phyloP scores from a whole-genome alignment of 2,113 vertebrate species.

The Larimichthys polyactis region DNA sequence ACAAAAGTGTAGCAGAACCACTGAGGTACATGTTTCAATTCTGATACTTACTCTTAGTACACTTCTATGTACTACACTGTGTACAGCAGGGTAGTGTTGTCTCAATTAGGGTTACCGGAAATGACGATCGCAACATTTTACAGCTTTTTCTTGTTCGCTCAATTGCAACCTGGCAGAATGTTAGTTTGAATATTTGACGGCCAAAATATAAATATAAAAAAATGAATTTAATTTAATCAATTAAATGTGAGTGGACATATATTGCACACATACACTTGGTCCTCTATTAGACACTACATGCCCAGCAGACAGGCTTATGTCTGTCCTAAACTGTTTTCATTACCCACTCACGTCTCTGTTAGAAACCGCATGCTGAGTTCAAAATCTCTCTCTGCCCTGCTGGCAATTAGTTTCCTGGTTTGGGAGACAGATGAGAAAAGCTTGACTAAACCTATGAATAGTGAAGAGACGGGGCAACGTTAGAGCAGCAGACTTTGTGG shows the following conservation, averaged over 20 bases:
- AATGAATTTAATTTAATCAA: too few relatives aligned
- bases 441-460: conserved; percentile 17
- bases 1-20: not conserved
- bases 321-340: conserved; percentile 30
- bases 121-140: too few relatives aligned
- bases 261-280: not conserved
- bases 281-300: not conserved
- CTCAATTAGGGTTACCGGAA: too few relatives aligned
- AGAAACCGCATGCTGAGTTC: conserved; percentile 43
- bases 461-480: not conserved
- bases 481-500: conserved; percentile 11
- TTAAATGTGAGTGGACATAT: not conserved
- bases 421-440: conserved; percentile 22
- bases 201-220: too few relatives aligned
- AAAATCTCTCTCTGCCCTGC: conserved; percentile 24
- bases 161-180: too few relatives aligned
- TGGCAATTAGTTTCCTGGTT: conserved; percentile 19
- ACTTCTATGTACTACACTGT: too few relatives aligned
- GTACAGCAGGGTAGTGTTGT: too few relatives aligned
- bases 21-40: not conserved
- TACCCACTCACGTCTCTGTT: conserved; percentile 13
- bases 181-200: too few relatives aligned
- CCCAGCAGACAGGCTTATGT: conserved; percentile 23
- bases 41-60: too few relatives aligned
- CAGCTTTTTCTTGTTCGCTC: too few relatives aligned